Base-by-base conservation (phyloP, 2,797 vertebrate genomes). In the Botia kubotai region DNA sequence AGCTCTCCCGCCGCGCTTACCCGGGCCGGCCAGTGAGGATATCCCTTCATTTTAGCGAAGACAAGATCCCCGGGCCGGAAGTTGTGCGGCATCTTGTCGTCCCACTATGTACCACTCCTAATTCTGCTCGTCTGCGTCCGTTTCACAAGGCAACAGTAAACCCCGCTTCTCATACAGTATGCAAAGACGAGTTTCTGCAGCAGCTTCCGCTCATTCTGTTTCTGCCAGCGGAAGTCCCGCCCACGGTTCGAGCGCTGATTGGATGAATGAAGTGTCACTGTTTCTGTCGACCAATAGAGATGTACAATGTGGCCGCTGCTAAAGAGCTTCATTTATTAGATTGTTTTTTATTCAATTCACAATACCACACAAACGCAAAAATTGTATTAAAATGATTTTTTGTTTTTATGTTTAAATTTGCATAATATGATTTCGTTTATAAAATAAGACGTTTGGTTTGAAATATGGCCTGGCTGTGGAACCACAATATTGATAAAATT, bases 41-140 rank as follows among this genome's bases (percentile, higher is more conserved):
- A 98, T 50, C 97, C 97, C 94, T 98, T 98, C 97, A 98, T 98
- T 93, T 98, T 98, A 81, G 97, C 97, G 91, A 98, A 98, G 83
- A 98, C 97, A 85, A 98, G 91, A 92, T 98, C 97, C 78, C 96
- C 96, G 82, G 97, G 94, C 90, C 96, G 96, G 92, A 98, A 98
- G 91, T 94, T 96, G 93, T 97, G 96, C 72, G 97, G 97, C 97
- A 98, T 98, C 90, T 80, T 83, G 4, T 33, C 33, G 33, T 33
- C 33, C 33, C 33, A 33, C 33, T 33, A 29, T 88, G 81, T 83
- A 8, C 80, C 77, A 55, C 86, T 73, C 12, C 66, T 69, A 66
- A 68, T 79, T 85, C 53, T 79, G 52, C 60, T 70, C 80, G 67
- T 86, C 70, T 36, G 87, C 87, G 88, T 87, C 89, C 75, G 86